Conservation (phyloP, 2,797 vertebrate genomes). For the Tragopan temminckii region DNA sequence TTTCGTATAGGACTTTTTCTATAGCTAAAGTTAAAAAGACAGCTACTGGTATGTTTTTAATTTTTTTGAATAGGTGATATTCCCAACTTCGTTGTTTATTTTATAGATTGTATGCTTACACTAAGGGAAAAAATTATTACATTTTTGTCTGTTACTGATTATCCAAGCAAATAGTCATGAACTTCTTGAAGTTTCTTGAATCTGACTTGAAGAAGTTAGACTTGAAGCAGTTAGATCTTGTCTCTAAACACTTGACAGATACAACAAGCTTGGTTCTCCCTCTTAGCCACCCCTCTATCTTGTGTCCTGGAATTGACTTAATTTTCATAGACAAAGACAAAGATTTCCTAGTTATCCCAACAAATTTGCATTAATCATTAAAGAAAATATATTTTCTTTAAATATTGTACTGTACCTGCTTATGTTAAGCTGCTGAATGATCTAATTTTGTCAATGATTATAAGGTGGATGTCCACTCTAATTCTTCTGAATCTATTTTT, state of each 20-base stretch:
- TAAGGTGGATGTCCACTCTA: neutral
- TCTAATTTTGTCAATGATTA: neutral
- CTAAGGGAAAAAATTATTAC: neutral
- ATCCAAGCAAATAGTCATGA: neutral
- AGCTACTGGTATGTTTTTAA: neutral
- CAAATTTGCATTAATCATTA: neutral
- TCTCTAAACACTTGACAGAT: neutral
- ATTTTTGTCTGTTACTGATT: neutral
- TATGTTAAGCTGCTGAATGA: neutral
- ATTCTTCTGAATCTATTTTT: conserved; percentile 5
- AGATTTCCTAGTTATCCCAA: neutral
- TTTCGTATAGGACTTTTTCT: neutral
- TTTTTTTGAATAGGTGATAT: neutral
- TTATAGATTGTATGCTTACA: neutral
- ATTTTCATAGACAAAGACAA: neutral
- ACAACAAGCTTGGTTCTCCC: neutral
- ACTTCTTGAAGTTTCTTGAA: neutral
- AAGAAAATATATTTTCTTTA: neutral
- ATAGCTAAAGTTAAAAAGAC: neutral
- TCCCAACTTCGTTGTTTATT: neutral
- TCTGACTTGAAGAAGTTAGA: neutral
- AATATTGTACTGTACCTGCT: neutral
- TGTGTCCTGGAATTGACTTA: neutral
- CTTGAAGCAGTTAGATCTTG: neutral
- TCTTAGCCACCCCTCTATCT: neutral